Conservation (phyloP, 2,113 vertebrate genomes). For the Eulemur rufifrons region DNA sequence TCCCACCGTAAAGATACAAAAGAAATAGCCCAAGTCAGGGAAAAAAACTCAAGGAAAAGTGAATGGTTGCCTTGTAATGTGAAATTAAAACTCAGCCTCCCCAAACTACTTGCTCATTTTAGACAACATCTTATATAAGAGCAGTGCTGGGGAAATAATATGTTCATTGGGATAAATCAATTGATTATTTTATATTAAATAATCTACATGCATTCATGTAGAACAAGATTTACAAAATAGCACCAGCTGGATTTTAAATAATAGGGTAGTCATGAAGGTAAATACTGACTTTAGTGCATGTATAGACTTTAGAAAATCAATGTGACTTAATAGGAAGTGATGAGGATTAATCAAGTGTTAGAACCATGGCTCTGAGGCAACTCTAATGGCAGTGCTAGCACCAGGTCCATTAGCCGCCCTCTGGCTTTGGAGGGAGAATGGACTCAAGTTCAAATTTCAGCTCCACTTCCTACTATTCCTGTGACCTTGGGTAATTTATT, state of each 20-base stretch:
- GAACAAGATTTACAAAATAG: neutral
- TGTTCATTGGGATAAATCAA: neutral
- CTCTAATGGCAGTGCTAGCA: neutral
- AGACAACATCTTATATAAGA: neutral
- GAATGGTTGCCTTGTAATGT: neutral
- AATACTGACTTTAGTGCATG: neutral
- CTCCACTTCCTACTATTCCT: neutral
- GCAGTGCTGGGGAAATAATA: neutral
- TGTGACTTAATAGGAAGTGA: neutral
- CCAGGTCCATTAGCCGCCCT: neutral
- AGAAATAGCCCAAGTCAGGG: constrained; percentile 37
- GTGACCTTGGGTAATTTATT: neutral
- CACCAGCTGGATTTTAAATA: neutral
- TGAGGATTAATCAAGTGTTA: neutral
- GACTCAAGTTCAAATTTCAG: neutral
- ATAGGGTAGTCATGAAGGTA: neutral
- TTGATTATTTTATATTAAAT: neutral
- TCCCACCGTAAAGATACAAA: constrained; percentile 17
- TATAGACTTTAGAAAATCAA: neutral
- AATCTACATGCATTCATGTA: neutral
- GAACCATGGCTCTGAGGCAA: neutral
- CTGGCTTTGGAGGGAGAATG: neutral
- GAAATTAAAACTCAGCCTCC: neutral
- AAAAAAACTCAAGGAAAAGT: constrained; percentile 4
- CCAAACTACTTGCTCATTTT: neutral